Evolutionary conservation across 2,797 vertebrate species (phyloP), one percentile per base, ranked within the genome.

Genomic region (Ibycter americanus): DNA sequence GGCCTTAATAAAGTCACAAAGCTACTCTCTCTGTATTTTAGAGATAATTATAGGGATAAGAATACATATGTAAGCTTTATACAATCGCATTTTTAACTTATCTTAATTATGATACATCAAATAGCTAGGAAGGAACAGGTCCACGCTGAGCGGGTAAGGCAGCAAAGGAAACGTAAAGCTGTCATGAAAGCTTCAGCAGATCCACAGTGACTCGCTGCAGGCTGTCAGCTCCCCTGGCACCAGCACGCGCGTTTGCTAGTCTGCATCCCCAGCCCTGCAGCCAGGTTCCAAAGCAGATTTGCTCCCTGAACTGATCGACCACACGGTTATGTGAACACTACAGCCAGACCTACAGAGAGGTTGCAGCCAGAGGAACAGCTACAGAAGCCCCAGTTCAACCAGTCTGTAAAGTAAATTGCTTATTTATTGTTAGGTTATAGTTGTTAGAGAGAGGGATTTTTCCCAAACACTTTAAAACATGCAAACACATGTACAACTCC

Each of bases 301-400:
- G 61, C 3, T 62, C 42, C 56, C 46, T 32, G 59, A 59, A 20
- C 16, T 36, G 54, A 59, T 5, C 38, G 17, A 12, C 40, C 27
- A 4, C 31, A 5, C 0, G 1, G 36, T 23, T 27, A 36, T 1
- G 1, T 12, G 23, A 49, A 27, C 47, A 4, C 55, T 29, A 5
- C 8, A 34, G 25, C 52, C 52, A 34, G 58, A 23, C 18, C 21
- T 2, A 8, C 12, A 72, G 83, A 29, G 46, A 66, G 51, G 67
- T 63, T 83, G 63, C 67, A 51, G 72, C 51, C 72, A 40, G 40
- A 25, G 29, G 27, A 73, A 47, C 8, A 78, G 78, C 55, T 27
- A 4, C 58, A 68, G 46, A 44, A 65, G 51, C 0, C 55, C 80
- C 72, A 42, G 42, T 21, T 16, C 72, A 54, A 22, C 40, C 71